These are phyloP conservation scores for Chitala chitala DNA, from an alignment of 2,113 vertebrate genomes.

Conservation along the genomic window DNA sequence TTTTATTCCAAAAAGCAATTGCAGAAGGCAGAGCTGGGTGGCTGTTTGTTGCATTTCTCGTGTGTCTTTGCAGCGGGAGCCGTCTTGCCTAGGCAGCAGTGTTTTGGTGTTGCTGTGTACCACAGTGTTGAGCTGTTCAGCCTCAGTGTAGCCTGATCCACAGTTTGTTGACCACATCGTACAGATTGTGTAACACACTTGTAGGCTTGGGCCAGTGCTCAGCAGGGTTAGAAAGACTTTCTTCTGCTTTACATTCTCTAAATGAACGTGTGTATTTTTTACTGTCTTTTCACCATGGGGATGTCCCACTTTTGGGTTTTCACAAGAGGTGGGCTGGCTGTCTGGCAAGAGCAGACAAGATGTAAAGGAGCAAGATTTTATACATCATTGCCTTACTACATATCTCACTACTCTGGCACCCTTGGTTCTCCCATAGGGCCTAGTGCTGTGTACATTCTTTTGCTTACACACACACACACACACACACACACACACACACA, in stretches of 20 bases:
- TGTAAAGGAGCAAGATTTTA: neutral
- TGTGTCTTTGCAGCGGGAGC: neutral
- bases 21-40: neutral
- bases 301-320: neutral
- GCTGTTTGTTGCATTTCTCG: neutral
- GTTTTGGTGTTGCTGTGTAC: neutral
- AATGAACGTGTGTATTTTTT: neutral
- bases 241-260: constrained; percentile 8
- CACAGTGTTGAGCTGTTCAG: neutral
- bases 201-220: neutral
- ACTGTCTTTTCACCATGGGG: constrained; percentile 24
- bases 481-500: neutral
- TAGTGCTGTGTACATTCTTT: constrained; percentile 43
- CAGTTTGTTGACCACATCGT: neutral
- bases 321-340: constrained; percentile 12
- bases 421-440: neutral
- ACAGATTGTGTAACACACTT: neutral
- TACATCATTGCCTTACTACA: neutral
- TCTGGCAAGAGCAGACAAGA: neutral
- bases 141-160: neutral
- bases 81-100: neutral
- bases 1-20: constrained; percentile 15
- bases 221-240: no score
- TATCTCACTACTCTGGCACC: neutral
- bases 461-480: neutral